Conservation (phyloP, 1,140 invertebrate genomes). For the Antheraea pernyi region DNA sequence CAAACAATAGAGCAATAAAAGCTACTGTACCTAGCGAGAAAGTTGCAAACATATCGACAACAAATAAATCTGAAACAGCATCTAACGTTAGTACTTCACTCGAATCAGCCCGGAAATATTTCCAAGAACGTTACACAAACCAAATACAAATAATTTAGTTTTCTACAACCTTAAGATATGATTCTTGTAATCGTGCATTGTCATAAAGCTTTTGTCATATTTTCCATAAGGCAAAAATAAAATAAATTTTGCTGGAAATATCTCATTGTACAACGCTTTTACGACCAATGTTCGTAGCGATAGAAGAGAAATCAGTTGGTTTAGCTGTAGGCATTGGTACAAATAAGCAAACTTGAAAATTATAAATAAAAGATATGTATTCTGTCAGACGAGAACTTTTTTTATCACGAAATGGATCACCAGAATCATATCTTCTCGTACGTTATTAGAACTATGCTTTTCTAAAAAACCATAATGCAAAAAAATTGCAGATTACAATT, state of each 20-base stretch:
- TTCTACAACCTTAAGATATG: slow-evolving; percentile 41
- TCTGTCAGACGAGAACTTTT: too few species aligned
- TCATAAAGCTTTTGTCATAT: slow-evolving; percentile 1
- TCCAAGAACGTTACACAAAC: slow-evolving; percentile 39
- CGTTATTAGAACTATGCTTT: too few species aligned
- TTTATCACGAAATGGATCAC: too few species aligned
- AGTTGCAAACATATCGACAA: slow-evolving; percentile 66
- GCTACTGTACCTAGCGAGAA: slow-evolving; percentile 53
- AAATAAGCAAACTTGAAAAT: not conserved
- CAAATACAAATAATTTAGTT: slow-evolving; percentile 52
- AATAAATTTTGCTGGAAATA: not conserved
- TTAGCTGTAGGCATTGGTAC: not conserved
- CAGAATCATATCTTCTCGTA: too few species aligned
- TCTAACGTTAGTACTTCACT: slow-evolving; percentile 39
- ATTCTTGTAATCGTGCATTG: slow-evolving; percentile 1
- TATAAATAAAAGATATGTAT: not conserved
- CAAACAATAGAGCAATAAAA: slow-evolving; percentile 73
- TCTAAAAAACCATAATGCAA: too few species aligned
- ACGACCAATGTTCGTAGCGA: not conserved
- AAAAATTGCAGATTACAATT: too few species aligned
- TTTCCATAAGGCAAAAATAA: not conserved
- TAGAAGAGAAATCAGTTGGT: not conserved
- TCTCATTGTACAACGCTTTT: not conserved
- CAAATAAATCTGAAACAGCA: slow-evolving; percentile 64
- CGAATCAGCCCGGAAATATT: slow-evolving; percentile 40